Conservation (phyloP, 2,888 invertebrate species). For the Xiphydria camelus region DNA sequence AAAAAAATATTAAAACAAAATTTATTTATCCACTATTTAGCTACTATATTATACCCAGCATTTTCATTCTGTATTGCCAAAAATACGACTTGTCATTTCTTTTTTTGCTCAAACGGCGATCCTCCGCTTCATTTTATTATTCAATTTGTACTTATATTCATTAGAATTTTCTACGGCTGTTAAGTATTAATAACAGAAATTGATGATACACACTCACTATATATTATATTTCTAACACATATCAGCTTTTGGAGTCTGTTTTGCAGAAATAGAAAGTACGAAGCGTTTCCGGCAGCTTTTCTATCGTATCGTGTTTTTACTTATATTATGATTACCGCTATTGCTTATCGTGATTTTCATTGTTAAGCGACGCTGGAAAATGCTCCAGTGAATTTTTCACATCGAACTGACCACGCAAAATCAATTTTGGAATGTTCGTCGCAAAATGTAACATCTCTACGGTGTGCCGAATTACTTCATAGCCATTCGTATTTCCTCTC, state of each 20-base stretch:
- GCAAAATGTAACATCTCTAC: no score
- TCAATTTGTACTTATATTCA: conserved; percentile 55
- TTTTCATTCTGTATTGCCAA: conserved; percentile 47
- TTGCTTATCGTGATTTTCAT: no score
- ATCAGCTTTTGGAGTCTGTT: background rate
- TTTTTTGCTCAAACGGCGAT: conserved; percentile 20
- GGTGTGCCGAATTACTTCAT: no score
- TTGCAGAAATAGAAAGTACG: no score
- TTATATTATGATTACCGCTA: no score
- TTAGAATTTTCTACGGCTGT: conserved; percentile 49
- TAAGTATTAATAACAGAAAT: conserved; percentile 19
- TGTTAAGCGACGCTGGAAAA: no score
- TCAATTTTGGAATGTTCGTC: no score
- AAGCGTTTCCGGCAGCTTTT: no score
- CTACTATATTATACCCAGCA: conserved; percentile 24
- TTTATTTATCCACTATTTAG: conserved; percentile 34
- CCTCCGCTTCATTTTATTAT: conserved; percentile 31
- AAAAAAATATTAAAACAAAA: conserved; percentile 49
- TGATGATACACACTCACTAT: background rate
- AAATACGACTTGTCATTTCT: conserved; percentile 42
- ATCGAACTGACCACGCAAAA: no score
- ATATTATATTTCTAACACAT: background rate
- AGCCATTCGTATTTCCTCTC: no score
- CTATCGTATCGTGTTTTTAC: no score
- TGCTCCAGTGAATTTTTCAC: no score